phyloP scores from a whole-genome alignment of 1,140 invertebrate species.

The Frieseomelitta varia region DNA sequence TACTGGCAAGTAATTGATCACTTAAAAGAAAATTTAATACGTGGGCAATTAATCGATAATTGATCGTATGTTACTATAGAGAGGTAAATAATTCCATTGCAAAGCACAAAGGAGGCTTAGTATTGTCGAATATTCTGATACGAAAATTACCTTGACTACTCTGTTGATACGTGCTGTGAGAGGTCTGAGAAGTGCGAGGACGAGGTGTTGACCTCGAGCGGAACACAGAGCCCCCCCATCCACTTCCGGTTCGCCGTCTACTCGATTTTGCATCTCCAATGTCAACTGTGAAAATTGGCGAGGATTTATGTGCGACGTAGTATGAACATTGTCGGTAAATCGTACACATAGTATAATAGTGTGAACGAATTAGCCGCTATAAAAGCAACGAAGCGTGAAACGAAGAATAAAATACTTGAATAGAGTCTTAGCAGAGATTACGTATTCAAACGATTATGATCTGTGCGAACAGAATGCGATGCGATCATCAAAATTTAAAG shows the following conservation, averaged over 20 bases:
- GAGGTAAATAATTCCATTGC: neutral
- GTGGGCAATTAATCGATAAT: constrained; percentile 8
- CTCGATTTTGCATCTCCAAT: constrained; percentile 62
- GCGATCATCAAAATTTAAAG: neutral
- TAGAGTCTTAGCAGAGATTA: constrained; percentile 15
- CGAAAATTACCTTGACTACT: constrained; percentile 8
- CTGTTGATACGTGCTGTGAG: neutral
- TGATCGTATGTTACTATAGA: neutral
- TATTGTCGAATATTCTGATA: neutral
- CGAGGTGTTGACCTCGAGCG: constrained; percentile 58
- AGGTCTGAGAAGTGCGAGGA: constrained; percentile 16
- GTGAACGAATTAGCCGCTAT: neutral
- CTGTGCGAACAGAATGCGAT: neutral
- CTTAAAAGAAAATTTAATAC: constrained; percentile 12
- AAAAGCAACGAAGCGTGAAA: constrained; percentile 19
- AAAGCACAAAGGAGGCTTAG: neutral
- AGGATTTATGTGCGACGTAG: neutral
- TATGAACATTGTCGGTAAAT: neutral
- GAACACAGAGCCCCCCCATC: constrained; percentile 56
- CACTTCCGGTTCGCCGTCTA: constrained; percentile 59
- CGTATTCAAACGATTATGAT: constrained; percentile 4
- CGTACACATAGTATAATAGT: neutral
- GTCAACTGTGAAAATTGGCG: constrained; percentile 19
- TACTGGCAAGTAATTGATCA: neutral
- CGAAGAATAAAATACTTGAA: constrained; percentile 15